Base-by-base conservation (phyloP, 1,140 invertebrate genomes). In the Tetramorium simillimum region DNA sequence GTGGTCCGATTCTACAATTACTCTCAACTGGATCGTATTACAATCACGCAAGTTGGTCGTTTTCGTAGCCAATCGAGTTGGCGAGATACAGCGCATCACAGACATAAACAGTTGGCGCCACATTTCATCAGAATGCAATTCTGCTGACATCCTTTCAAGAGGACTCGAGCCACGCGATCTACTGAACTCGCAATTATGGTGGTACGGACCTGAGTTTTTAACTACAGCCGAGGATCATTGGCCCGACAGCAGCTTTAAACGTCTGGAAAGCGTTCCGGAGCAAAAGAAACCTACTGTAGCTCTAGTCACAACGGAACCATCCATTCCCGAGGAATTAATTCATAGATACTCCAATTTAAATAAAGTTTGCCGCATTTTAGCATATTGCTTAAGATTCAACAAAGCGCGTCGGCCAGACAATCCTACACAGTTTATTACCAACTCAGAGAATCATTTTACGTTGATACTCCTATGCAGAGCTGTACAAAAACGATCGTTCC, bases 201-300 rank as follows among this genome's bases (percentile, higher is more conserved):
- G 40, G 65, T 40, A 69, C 0, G 65, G 65, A 1, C 65, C 40
- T 0, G 0, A 10, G 0, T 69, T 69, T 5, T 46, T 46, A 3
- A 6, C 12, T 0, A 3, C 46, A 46, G 3, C 0, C 12, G 46
- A 43, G 9, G 9, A 46, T 0, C 0, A 46, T 14, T 46, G 43
- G 67, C 40, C 67, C 0, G 2, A 16, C 40, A 28, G 37, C 10
- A 2, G 0, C 3, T 69, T 69, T 14, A 9, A 1, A 7, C 12
- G 0, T 0, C 1, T 43, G 7, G 9, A n/a, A 10, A 14, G 21
- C 3, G 9, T 43, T 0, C 63, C 37, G 0, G 63, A 67, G 3
- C 33, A 12, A 12, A 67, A 0, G 4, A 7, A 0, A 0, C 3
- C 3, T 1, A 3, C n/a, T 0, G 6, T 10, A 0, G 2, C 14